phyloP scores from a whole-genome alignment of 1,140 invertebrate species.

The Hetaerina americana region DNA sequence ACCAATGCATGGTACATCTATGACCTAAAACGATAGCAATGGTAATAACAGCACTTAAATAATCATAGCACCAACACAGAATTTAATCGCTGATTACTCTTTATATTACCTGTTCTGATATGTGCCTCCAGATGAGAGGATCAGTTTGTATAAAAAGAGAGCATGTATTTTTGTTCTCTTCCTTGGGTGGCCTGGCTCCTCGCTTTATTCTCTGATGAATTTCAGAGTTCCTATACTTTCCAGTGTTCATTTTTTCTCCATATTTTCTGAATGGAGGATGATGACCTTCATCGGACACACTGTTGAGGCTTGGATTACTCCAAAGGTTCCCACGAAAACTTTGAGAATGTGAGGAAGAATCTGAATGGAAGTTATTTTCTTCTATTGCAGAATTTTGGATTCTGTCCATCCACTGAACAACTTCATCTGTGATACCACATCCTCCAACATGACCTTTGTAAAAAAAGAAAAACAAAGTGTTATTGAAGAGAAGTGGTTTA shows the following conservation, averaged over 20 bases:
- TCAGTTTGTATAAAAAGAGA: conserved; percentile 96
- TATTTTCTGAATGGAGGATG: too few relatives aligned
- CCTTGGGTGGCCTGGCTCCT: conserved; percentile 39
- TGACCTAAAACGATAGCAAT: too few relatives aligned
- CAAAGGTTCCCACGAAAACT: background rate
- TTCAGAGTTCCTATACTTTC: background rate
- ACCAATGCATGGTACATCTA: too few relatives aligned
- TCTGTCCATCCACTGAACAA: conserved; percentile 81
- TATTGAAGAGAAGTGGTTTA: too few relatives aligned
- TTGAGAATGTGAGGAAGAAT: background rate
- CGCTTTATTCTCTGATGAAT: conserved; percentile 28
- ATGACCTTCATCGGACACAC: background rate
- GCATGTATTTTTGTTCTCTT: conserved; percentile 71
- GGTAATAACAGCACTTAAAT: too few relatives aligned
- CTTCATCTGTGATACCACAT: conserved; percentile 74
- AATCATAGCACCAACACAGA: too few relatives aligned
- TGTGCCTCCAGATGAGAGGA: conserved; percentile 91
- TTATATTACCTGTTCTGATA: conserved; percentile 43
- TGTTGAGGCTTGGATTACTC: background rate
- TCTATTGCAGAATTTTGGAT: conserved; percentile 76
- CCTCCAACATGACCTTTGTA: conserved; percentile 58
- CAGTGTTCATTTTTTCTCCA: background rate
- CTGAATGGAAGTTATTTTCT: conserved; percentile 28
- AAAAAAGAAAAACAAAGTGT: conserved; percentile 11
- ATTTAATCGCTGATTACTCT: too few relatives aligned